phyloP scores from a whole-genome alignment of 2,113 vertebrate species.

The Formicarius rufipectus region DNA sequence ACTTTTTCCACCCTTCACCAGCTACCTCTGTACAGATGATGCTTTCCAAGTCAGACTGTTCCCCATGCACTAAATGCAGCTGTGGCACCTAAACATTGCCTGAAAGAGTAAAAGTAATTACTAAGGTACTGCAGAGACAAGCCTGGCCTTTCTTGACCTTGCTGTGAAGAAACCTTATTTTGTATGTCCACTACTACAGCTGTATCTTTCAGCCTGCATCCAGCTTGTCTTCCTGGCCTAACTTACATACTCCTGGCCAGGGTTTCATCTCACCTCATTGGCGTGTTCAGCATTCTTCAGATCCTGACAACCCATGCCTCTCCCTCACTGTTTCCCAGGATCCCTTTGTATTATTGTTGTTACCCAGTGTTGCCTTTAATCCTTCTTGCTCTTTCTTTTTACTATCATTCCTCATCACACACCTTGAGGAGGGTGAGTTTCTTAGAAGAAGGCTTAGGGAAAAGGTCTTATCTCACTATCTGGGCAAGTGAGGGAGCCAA shows the following conservation, averaged over 20 bases:
- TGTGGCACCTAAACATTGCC: accelerated
- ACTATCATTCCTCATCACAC: not conserved
- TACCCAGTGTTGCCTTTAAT: not conserved
- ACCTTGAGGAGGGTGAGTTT: not conserved
- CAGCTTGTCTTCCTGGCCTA: not conserved
- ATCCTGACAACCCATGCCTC: not conserved
- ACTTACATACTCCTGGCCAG: not conserved
- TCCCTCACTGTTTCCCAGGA: not conserved
- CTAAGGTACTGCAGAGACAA: not conserved
- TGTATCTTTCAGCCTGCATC: not conserved
- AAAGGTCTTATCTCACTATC: not conserved
- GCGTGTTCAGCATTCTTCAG: not conserved
- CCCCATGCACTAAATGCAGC: not conserved
- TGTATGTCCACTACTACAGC: not conserved
- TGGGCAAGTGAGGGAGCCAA: not conserved
- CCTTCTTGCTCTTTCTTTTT: not conserved
- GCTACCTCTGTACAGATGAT: not conserved
- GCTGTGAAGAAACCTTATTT: not conserved
- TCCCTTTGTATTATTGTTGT: not conserved
- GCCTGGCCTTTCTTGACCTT: not conserved
- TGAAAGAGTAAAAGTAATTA: not conserved
- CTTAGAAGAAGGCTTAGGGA: not conserved
- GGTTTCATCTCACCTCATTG: not conserved
- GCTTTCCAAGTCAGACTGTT: not conserved
- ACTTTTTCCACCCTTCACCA: not conserved